Evolutionary conservation across 1,140 invertebrate species (phyloP), one percentile per base, ranked within the genome.

Genomic region (Asbolus verrucosus): DNA sequence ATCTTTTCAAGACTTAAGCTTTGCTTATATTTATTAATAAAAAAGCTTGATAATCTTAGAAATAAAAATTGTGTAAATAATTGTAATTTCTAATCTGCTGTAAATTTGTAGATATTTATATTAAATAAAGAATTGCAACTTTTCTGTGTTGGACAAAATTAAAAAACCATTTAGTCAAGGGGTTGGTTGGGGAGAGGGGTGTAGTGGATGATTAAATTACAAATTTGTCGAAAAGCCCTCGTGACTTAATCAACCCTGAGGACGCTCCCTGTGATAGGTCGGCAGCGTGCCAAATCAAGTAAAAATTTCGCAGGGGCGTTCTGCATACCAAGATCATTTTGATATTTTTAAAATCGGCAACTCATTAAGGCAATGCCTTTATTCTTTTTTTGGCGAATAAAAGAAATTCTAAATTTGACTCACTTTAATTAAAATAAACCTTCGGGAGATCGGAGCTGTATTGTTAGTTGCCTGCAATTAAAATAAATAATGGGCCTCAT

Each of bases 21-120:
- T 13, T 27, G 19, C 9, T 24, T 54, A 3, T 54, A 54, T 54
- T 54, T 54, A 30, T 30, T 30, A 30, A 5, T 46, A 46, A n/a
- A 19, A 46, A 19, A n/a, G n/a, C n/a, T n/a, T n/a, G n/a, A n/a
- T n/a, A n/a, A n/a, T n/a, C n/a, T n/a, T n/a, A n/a, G n/a, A n/a
- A n/a, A n/a, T n/a, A n/a, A n/a, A n/a, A n/a, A n/a, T n/a, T n/a
- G n/a, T n/a, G n/a, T n/a, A n/a, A n/a, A n/a, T n/a, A 50, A 24
- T 50, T 50, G 43, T 50, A 50, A 50, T 21, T 54, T 54, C n/a
- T n/a, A n/a, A n/a, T n/a, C n/a, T n/a, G n/a, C n/a, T 54, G 46
- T 54, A 54, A 30, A 54, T 54, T 54, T 54, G 46, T 54, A 54
- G 46, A 54, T 54, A 54, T 27, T 30, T 4, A 14, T n/a, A n/a